Evolutionary conservation across 2,888 invertebrate species (phyloP), one percentile per base, ranked within the genome.

Genomic region (Blastobasis adustella): DNA sequence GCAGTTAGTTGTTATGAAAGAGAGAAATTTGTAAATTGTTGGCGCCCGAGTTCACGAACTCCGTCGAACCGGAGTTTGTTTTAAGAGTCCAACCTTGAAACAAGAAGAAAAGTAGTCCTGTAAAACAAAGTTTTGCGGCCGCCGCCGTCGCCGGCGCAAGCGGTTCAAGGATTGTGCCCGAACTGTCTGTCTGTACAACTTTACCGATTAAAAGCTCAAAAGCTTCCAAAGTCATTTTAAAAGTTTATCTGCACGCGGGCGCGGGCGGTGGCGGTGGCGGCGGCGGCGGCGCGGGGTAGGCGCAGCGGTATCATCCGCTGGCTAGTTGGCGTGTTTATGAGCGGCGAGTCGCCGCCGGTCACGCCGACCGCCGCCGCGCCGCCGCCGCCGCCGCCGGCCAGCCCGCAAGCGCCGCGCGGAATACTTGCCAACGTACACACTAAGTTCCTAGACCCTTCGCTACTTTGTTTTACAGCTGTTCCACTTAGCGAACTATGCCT

Each of bases 21-120:
- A 88, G 89, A 89, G 89, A 89, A 89, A 89, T 89, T 89, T 89
- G 89, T 89, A 89, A 89, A 89, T 89, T 89, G 89, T 89, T 89
- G 87, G 89, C 88, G 87, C 88, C 84, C 87, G 89, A 89, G 89
- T 89, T 89, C 89, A 86, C 86, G 87, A 89, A 89, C 89, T 89
- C 87, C 86, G 87, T 87, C 88, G 87, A 87, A 87, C 88, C 71
- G 83, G 88, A 88, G 89, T 89, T 89, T 89, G 89, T 89, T 89
- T 89, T 89, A 89, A 89, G 89, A 89, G 89, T 89, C 87, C 89
- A 89, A 89, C 89, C 89, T 89, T 89, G 89, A 89, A 89, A 89
- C 89, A 89, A 89, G 89, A 89, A 89, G 88, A 89, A 89, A 89
- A 89, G 89, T 89, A 89, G 89, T 89, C 89, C 89, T 89, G 89